Conservation (phyloP, 2,113 vertebrate genomes). For the Pteruthius melanotis region DNA sequence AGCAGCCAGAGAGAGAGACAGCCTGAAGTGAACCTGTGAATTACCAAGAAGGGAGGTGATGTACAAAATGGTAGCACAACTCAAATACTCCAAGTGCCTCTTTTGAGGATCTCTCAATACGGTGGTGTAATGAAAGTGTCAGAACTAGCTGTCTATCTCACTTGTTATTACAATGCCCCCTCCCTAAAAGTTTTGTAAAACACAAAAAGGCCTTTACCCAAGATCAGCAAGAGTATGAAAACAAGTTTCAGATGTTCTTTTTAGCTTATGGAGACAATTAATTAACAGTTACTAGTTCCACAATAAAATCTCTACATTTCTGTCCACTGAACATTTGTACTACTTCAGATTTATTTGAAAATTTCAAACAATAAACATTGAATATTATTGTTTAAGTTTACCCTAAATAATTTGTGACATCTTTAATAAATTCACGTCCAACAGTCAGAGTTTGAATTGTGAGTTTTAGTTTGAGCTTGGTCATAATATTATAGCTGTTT, state of each 20-base stretch:
- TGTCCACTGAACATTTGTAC: background rate
- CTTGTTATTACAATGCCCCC: background rate
- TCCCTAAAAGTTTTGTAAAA: background rate
- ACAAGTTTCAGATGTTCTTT: background rate
- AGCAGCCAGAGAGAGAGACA: background rate
- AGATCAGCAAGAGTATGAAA: background rate
- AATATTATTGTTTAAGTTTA: background rate
- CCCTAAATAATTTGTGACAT: background rate
- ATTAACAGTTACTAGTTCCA: background rate
- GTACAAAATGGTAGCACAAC: background rate
- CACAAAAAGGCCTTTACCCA: background rate
- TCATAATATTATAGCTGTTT: background rate
- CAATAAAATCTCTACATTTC: background rate
- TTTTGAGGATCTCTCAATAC: background rate
- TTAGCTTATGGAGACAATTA: background rate
- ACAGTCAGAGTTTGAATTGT: background rate
- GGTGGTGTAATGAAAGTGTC: background rate
- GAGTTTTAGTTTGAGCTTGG: background rate
- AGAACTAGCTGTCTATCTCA: background rate
- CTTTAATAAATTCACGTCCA: background rate
- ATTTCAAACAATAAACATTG: background rate
- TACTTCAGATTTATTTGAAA: background rate
- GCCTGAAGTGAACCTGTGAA: background rate
- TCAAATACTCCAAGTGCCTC: background rate
- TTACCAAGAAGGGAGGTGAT: background rate